Conservation (phyloP, 2,113 vertebrate species). For the Trinectes maculatus region DNA sequence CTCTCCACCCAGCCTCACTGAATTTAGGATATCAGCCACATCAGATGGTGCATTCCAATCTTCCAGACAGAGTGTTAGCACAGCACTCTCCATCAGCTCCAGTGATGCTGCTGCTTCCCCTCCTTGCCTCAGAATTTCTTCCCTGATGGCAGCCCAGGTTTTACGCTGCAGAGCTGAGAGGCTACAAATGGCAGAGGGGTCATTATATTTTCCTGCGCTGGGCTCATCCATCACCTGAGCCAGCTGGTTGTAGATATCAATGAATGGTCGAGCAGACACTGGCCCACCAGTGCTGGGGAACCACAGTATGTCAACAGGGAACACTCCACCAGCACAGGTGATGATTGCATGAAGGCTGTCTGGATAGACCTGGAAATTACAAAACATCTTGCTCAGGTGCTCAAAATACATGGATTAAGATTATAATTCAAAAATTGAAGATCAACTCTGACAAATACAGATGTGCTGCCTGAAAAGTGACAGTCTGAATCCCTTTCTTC, state of each 20-base stretch:
- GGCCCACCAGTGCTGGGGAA: slow-evolving; percentile 50
- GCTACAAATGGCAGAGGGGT: slow-evolving; percentile 70
- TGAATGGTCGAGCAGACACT: slow-evolving; percentile 64
- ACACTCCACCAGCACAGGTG: slow-evolving; percentile 74
- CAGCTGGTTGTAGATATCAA: slow-evolving; percentile 78
- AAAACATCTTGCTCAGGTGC: background rate
- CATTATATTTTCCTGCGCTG: slow-evolving; percentile 40
- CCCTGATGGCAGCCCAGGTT: slow-evolving; percentile 74
- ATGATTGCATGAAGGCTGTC: slow-evolving; percentile 81
- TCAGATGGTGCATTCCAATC: slow-evolving; percentile 70
- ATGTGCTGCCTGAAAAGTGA: background rate
- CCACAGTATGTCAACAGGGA: slow-evolving; percentile 78
- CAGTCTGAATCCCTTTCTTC: background rate
- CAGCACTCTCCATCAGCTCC: slow-evolving; percentile 80
- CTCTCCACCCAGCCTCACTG: slow-evolving; percentile 74
- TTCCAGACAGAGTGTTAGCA: slow-evolving; percentile 79
- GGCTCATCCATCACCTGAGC: slow-evolving; percentile 63
- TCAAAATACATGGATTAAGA: background rate
- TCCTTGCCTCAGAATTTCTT: slow-evolving; percentile 68
- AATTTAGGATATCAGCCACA: slow-evolving; percentile 76
- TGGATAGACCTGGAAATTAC: slow-evolving; percentile 75
- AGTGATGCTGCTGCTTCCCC: slow-evolving; percentile 69
- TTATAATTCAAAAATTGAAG: background rate
- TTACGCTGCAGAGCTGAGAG: slow-evolving; percentile 77
- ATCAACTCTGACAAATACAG: background rate